These are phyloP conservation scores for Drosophila micromelanica DNA, from an alignment of 1,140 invertebrate species.

Conservation along the genomic window DNA sequence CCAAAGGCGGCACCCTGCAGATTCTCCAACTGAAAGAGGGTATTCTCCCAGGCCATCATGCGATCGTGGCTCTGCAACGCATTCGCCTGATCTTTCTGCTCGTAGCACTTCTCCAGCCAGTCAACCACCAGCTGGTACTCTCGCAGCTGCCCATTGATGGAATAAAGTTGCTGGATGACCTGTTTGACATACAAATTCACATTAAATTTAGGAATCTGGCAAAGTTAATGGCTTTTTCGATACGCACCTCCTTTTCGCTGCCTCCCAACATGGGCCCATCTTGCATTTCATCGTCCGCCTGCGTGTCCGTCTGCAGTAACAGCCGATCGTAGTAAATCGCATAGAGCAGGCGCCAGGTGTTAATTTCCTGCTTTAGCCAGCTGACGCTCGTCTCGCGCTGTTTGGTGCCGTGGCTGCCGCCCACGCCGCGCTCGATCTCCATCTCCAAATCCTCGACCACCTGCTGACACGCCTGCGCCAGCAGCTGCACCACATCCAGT, in stretches of 20 bases:
- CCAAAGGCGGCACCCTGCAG: conserved; percentile 86
- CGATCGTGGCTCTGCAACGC: conserved; percentile 90
- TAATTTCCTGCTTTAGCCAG: conserved; percentile 91
- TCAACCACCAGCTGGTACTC: conserved; percentile 95
- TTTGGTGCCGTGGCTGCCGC: conserved; percentile 46
- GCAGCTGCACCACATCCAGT: conserved; percentile 86
- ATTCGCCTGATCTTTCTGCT: conserved; percentile 88
- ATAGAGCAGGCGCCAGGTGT: conserved; percentile 93
- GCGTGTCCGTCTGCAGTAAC: conserved; percentile 85
- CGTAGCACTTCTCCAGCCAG: conserved; percentile 94
- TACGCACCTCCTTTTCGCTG: conserved; percentile 88
- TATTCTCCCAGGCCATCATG: conserved; percentile 95
- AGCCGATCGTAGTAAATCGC: conserved; percentile 92
- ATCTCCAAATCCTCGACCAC: conserved; percentile 83
- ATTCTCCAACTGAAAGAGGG: conserved; percentile 89
- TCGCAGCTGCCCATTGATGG: conserved; percentile 88
- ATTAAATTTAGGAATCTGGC: too few species aligned
- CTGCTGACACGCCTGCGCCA: conserved; percentile 86
- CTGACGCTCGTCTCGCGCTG: conserved; percentile 44
- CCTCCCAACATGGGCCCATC: conserved; percentile 83
- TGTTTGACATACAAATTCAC: not conserved
- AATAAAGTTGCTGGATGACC: conserved; percentile 79
- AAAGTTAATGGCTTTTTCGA: too few species aligned
- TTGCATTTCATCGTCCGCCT: conserved; percentile 85
- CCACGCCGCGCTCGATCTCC: conserved; percentile 47